A percentile compares a stretch with the other conserved stretches of the same genome.
Evolutionary conservation across 1,140 invertebrate species (phyloP).

Genomic region (Scaptomyza hsui): DNA sequence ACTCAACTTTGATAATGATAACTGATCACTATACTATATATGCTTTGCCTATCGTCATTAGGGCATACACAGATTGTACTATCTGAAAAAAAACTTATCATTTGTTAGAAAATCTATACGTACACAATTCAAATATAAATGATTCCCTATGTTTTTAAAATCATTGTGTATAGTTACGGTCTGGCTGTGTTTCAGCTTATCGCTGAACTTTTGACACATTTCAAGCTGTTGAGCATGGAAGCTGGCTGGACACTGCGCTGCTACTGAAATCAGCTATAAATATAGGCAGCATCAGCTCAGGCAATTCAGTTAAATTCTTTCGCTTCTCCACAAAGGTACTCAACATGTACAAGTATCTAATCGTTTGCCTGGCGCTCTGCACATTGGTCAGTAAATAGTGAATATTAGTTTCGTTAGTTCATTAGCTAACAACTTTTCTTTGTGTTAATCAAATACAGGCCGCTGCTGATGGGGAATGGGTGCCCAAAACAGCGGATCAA

Average conservation of each 20-base stretch:
- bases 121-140: slow-evolving; percentile 1
- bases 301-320: slow-evolving; percentile 8
- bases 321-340: slow-evolving; percentile 39
- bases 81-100: slow-evolving; percentile 7
- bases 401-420: not conserved
- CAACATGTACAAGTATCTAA: slow-evolving; percentile 66
- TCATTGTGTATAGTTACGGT: slow-evolving; percentile 2
- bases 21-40: too few species aligned
- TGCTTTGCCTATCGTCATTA: not conserved
- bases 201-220: slow-evolving; percentile 69
- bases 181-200: slow-evolving; percentile 37
- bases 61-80: not conserved
- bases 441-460: slow-evolving; percentile 25
- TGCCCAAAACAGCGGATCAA: slow-evolving; percentile 58
- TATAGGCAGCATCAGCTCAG: slow-evolving; percentile 1
- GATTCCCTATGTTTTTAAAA: not conserved
- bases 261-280: slow-evolving; percentile 47
- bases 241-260: slow-evolving; percentile 5
- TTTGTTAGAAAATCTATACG: slow-evolving; percentile 3
- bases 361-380: slow-evolving; percentile 63
- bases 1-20: slow-evolving; percentile 1
- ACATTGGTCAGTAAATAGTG: slow-evolving; percentile 63
- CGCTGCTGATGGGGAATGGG: slow-evolving; percentile 68
- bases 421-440: not conserved
- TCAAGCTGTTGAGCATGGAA: slow-evolving; percentile 29